Conservation (phyloP, 2,888 invertebrate genomes). For the Lithophane ornitopus region DNA sequence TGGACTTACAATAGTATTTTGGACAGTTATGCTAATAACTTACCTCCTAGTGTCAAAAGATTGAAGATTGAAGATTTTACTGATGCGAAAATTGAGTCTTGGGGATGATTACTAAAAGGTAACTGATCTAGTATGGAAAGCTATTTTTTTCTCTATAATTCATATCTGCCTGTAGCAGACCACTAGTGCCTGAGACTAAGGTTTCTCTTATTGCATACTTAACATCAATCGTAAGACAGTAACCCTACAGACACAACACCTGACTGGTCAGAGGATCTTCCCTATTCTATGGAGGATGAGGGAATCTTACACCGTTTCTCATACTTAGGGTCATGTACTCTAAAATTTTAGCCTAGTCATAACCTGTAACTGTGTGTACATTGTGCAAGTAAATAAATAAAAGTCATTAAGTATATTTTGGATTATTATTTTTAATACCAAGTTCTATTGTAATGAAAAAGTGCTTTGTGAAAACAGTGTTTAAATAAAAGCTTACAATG, state of each 20-base stretch:
- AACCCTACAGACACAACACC: neutral
- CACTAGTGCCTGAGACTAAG: neutral
- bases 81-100: constrained; percentile 87
- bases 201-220: neutral
- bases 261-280: neutral
- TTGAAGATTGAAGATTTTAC: constrained; percentile 89
- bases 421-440: too few species aligned
- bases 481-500: too few species aligned
- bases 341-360: neutral
- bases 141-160: too few species aligned
- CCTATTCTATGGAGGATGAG: neutral
- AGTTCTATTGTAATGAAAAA: too few species aligned
- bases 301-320: neutral
- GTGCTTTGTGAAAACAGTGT: too few species aligned
- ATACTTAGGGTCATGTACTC: neutral
- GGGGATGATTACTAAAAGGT: constrained; percentile 84
- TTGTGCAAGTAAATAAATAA: neutral
- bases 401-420: too few species aligned
- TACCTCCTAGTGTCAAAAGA: constrained; percentile 92
- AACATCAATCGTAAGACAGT: neutral
- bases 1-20: constrained; percentile 90
- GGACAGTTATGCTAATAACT: constrained; percentile 82
- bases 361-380: neutral
- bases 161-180: neutral
- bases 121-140: neutral